Evolutionary conservation across 2,797 vertebrate genomes (phyloP).

Genomic region (Steatocranus sp.): DNA sequence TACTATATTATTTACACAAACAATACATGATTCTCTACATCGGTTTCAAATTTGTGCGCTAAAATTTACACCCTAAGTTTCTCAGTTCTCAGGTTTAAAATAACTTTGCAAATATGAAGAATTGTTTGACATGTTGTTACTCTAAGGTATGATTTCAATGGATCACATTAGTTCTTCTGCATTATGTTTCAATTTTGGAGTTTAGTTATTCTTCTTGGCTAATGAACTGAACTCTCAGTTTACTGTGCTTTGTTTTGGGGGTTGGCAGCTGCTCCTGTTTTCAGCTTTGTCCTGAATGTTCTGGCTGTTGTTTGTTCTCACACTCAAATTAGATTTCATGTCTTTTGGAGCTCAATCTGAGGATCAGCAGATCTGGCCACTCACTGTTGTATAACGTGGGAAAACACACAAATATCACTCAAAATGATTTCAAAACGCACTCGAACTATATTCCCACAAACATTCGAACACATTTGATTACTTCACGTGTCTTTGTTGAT

Average conservation of each 20-base stretch:
- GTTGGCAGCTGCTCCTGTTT: constrained; percentile 33
- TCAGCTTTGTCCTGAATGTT: constrained; percentile 30
- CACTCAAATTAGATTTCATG: constrained; percentile 45
- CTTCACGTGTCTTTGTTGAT: neutral
- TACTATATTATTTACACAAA: constrained; percentile 10
- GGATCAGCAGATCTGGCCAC: constrained; percentile 28
- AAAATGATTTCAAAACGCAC: neutral
- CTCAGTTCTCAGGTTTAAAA: neutral
- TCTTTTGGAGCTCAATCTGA: constrained; percentile 13
- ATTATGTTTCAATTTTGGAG: constrained; percentile 10
- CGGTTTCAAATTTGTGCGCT: neutral
- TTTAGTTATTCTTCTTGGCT: constrained; percentile 4
- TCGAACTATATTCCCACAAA: neutral
- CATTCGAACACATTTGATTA: neutral
- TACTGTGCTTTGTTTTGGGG: constrained; percentile 7
- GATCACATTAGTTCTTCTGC: neutral
- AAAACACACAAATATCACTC: neutral
- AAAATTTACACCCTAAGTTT: neutral
- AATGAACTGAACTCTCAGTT: constrained; percentile 18
- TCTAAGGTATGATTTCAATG: neutral
- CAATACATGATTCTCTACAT: neutral
- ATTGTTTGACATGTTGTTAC: constrained; percentile 1
- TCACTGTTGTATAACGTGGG: neutral
- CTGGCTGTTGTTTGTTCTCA: constrained; percentile 41
- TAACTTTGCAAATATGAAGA: neutral